These are phyloP conservation scores for Periophthalmodon schlosseri DNA, from an alignment of 2,113 vertebrate genomes.

Conservation along the genomic window DNA sequence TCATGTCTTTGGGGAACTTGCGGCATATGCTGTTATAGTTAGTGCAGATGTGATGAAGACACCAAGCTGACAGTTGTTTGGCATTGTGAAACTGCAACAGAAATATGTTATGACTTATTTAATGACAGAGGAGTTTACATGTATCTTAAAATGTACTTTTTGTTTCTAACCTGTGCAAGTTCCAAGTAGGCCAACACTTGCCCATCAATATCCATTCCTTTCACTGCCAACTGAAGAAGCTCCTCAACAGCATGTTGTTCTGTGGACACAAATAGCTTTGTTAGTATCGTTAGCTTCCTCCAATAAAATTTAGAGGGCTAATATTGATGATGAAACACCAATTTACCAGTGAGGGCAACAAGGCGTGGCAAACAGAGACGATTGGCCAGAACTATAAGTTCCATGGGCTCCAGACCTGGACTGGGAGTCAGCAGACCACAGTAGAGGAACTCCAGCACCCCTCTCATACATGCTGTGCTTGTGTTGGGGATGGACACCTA, in stretches of 20 bases:
- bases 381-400: slow-evolving; percentile 85
- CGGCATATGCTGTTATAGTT: slow-evolving; percentile 91
- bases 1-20: slow-evolving; percentile 91
- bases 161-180: slow-evolving; percentile 81
- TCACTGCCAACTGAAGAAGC: slow-evolving; percentile 78
- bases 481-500: slow-evolving; percentile 87
- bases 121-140: not conserved
- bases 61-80: slow-evolving; percentile 85
- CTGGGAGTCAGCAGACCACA: slow-evolving; percentile 80
- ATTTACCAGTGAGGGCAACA: slow-evolving; percentile 85
- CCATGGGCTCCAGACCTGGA: slow-evolving; percentile 81
- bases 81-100: slow-evolving; percentile 84
- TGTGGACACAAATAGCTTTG: slow-evolving; percentile 52
- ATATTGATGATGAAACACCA: not conserved
- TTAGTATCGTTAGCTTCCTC: slow-evolving; percentile 20
- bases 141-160: not conserved
- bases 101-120: not conserved
- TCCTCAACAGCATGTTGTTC: slow-evolving; percentile 88
- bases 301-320: not conserved
- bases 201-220: slow-evolving; percentile 85
- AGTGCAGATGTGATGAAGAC: slow-evolving; percentile 91
- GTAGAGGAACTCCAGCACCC: slow-evolving; percentile 88
- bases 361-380: slow-evolving; percentile 87
- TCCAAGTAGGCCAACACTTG: slow-evolving; percentile 88
- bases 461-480: slow-evolving; percentile 80